Base-by-base conservation (phyloP, 1,140 invertebrate genomes). In the Drosophila navojoa region DNA sequence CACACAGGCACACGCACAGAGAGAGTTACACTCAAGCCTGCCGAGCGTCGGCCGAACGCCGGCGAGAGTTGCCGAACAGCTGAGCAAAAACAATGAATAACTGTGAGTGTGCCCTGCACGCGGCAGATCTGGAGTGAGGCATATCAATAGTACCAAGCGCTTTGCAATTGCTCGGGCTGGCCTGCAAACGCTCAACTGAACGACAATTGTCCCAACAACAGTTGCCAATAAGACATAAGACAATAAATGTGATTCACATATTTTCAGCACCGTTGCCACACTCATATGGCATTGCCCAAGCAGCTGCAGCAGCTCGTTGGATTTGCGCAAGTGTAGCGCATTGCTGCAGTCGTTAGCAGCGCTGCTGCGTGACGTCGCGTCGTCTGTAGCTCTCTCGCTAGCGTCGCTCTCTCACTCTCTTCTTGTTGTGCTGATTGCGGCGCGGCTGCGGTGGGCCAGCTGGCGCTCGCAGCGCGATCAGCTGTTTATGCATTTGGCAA, bases 21-120 rank as follows among this genome's bases (percentile, higher is more conserved):
- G 13, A n/a, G 4, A 27, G 19, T 27, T 5, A 27, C 22, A 11
- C 52, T 66, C 29, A 49, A 57, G 25, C 50, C 54, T 22, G 64
- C 3, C 57, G 54, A 49, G 25, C 27, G 27, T 16, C 27, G 29
- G 4, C 25, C 29, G 45, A 49, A 15, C 35, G 27, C 38, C 50
- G 40, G 59, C 50, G 11, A 60, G 25, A 15, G 53, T 49, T 16
- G 53, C 53, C 52, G 59, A 71, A 57, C 68, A 71, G 68, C 69
- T 66, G 69, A 66, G 53, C 62, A 54, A 10, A 40, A 64, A 53
- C 52, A 58, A 44, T 44, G 38, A 52, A 66, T 55, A 62, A 55
- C 59, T 55, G 67, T 63, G 67, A 29, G 22, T 55, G 5, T 38
- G 27, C 10, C 6, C 4, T 6, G 11, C 38, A 35, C 35, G 69